Percentiles rank a stretch among this genome's conserved stretches.
phyloP scores from a whole-genome alignment of 2,888 invertebrate genomes.

The Dysmachus trigonus region DNA sequence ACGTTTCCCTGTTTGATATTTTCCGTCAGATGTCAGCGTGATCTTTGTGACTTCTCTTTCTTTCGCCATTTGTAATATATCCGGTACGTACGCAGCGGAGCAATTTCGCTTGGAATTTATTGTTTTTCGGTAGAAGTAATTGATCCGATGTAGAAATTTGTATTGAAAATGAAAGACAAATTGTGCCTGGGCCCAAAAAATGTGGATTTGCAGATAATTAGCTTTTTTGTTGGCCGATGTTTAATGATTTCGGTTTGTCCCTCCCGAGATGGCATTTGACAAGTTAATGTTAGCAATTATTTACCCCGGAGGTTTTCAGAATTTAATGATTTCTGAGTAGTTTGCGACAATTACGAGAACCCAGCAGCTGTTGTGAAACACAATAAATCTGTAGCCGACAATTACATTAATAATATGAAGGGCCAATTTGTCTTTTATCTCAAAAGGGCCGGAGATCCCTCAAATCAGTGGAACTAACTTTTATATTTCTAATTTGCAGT shows the following conservation, averaged over 20 bases:
- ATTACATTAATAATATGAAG: background rate
- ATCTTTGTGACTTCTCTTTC: constrained; percentile 54
- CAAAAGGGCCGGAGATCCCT: background rate
- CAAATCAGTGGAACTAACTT: background rate
- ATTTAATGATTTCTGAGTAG: background rate
- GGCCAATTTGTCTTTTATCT: background rate
- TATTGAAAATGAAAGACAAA: background rate
- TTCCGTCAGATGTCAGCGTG: background rate
- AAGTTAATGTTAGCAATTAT: background rate
- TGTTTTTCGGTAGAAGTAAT: background rate
- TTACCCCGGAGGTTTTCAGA: background rate
- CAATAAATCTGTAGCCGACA: background rate
- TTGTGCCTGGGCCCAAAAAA: background rate
- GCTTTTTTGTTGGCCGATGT: background rate
- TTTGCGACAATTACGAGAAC: background rate
- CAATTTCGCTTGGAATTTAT: background rate
- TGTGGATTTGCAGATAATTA: background rate
- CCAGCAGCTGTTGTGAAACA: background rate
- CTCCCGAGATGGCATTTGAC: background rate
- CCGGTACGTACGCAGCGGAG: constrained; percentile 62
- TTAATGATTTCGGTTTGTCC: background rate
- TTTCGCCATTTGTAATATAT: constrained; percentile 64
- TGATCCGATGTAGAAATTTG: background rate
- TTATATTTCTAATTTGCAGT: background rate
- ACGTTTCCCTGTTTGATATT: background rate